A percentile compares a stretch with the other conserved stretches of the same genome.
These are phyloP conservation scores for Echinarachnius parma DNA, from an alignment of 53 echinoderm and acorn worm species.

Conservation along the genomic window DNA sequence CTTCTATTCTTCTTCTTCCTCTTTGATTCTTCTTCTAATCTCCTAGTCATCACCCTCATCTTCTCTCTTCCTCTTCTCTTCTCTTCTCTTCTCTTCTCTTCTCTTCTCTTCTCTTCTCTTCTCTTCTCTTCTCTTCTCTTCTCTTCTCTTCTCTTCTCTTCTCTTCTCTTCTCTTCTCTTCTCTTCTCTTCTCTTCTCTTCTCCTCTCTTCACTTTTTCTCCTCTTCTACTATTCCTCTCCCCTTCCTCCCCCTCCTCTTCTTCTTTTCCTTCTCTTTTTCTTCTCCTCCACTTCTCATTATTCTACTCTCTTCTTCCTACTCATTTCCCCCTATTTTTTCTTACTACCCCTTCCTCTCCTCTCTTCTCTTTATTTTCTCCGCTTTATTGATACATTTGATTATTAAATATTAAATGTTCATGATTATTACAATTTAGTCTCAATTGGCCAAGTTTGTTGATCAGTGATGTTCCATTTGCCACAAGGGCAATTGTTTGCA, in stretches of 20 bases:
- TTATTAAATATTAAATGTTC: no score
- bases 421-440: no score
- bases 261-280: background rate
- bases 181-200: background rate
- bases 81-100: background rate
- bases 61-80: background rate
- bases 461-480: no score
- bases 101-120: background rate
- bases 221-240: background rate
- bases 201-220: background rate
- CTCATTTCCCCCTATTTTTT: constrained; percentile 19
- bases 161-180: background rate
- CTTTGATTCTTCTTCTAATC: background rate
- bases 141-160: background rate
- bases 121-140: background rate
- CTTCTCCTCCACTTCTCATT: background rate
- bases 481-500: no score
- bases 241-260: background rate
- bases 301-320: background rate
- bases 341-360: no score
- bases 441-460: no score
- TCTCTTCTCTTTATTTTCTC: no score
- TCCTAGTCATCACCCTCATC: background rate
- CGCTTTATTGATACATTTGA: no score
- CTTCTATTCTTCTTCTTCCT: constrained; percentile 11